Evolutionary conservation across 2,888 invertebrate species (phyloP), one percentile per base, ranked within the genome.

Genomic region (Parthenolecanium corni): DNA sequence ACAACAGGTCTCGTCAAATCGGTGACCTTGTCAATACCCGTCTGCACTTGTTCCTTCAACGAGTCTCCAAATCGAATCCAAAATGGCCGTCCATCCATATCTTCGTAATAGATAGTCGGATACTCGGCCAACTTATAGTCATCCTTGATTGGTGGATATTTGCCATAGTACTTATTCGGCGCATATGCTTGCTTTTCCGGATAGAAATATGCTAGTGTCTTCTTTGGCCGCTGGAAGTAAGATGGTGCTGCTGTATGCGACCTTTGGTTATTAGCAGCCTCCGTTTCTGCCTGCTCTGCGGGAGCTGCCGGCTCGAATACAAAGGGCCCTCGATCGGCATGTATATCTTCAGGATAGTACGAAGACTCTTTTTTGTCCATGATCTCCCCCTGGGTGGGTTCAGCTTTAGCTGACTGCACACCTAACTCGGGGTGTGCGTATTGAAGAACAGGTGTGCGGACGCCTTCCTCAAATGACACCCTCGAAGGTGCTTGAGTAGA

Each of bases 401-500:
- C 66, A 5, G 67, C 77, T 72, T 83, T 83, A 0, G 85, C 86
- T 0, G 86, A 83, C 71, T 87, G 86, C 0, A 85, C 82, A 14
- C 86, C 87, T 4, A 86, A 73, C 69, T 87, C 87, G 0, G 87
- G 87, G 71, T 87, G 86, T 0, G 86, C 86, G 70, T 87, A 87
- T 69, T 86, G 86, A 0, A 86, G 75, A 2, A 87, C 85, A 0
- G 87, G 86, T 23, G 84, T 82, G 44, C 86, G 76, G 0, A 83
- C 82, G 31, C 84, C 83, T 68, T 85, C 83, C 65, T 82, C 84
- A 66, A 85, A 80, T 6, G 79, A 79, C 1, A 80, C 75, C 54
- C 69, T 64, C 11, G 68, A 67, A 6, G 69, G 67, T 44, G 76
- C 71, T 67, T 80, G 80, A 1, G 80, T 77, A 0, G 83, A 77